Evolutionary conservation across 1,140 invertebrate genomes (phyloP), one percentile per base, ranked within the genome.

Genomic region (Portunus trituberculatus): DNA sequence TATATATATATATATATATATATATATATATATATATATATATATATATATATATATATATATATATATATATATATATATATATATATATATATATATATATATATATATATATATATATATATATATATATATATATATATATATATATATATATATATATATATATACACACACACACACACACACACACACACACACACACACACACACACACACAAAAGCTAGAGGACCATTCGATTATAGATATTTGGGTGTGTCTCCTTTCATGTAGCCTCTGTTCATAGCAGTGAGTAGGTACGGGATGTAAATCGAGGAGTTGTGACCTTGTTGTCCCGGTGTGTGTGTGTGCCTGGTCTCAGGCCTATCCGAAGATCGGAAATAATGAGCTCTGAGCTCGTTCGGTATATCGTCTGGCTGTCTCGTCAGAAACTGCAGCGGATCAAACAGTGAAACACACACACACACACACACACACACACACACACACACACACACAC

Each of bases 11-110:
- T n/a, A n/a, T 76, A 76, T 76, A 76, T 76, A 76, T 76, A 76
- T 76, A 76, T 76, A 76, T 76, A 76, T 76, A 76, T 76, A 76
- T 76, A 76, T 76, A 76, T 76, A 76, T 76, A 76, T 76, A 76
- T 76, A 25, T 76, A 76, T 76, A 76, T 76, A 76, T 76, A 76
- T 76, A 76, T 76, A 76, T 76, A 76, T 76, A 76, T 76, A 76
- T 76, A 76, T 76, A 76, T 76, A 76, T 76, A 25, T 76, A 76
- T 76, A 76, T 76, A 76, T 76, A 76, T 76, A 76, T 76, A 76
- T 76, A 76, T 10, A 25, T 76, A 76, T 76, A 25, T 76, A 76
- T 76, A 76, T 76, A 76, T 76, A 76, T 76, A 76, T 76, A 76
- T 76, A 25, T 25, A 76, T 76, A 76, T 76, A 76, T 76, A 76